A percentile compares a stretch with the other conserved stretches of the same genome.
Conservation (phyloP, 2,113 vertebrate species). For the Sterrhoptilus dennistouni region DNA sequence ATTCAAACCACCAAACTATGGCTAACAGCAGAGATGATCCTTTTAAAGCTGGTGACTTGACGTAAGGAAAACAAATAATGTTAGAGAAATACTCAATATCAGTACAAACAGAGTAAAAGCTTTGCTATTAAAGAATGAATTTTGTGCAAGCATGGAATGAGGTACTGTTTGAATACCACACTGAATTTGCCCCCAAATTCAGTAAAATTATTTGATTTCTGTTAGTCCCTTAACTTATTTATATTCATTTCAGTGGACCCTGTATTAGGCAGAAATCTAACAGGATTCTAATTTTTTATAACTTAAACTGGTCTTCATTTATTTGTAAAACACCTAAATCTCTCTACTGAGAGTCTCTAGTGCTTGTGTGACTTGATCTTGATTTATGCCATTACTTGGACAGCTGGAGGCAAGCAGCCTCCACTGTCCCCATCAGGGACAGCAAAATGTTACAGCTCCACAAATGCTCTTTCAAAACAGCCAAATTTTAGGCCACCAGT, state of each 20-base stretch:
- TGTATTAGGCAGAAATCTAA: not conserved
- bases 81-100: not conserved
- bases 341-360: accelerated
- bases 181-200: not conserved
- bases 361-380: not conserved
- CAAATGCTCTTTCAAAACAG: not conserved
- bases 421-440: not conserved
- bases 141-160: not conserved
- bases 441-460: not conserved
- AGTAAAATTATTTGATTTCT: not conserved
- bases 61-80: not conserved
- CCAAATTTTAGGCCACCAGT: not conserved
- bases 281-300: not conserved
- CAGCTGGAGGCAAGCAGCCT: not conserved
- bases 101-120: not conserved
- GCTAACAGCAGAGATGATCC: not conserved
- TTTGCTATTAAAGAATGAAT: not conserved
- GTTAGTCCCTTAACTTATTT: not conserved
- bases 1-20: not conserved
- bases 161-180: not conserved
- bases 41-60: not conserved
- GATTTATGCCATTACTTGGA: not conserved
- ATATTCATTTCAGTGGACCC: not conserved
- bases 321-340: not conserved
- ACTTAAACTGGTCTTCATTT: not conserved